phyloP scores from a whole-genome alignment of 2,797 vertebrate genomes.

The Buceros bicornis region DNA sequence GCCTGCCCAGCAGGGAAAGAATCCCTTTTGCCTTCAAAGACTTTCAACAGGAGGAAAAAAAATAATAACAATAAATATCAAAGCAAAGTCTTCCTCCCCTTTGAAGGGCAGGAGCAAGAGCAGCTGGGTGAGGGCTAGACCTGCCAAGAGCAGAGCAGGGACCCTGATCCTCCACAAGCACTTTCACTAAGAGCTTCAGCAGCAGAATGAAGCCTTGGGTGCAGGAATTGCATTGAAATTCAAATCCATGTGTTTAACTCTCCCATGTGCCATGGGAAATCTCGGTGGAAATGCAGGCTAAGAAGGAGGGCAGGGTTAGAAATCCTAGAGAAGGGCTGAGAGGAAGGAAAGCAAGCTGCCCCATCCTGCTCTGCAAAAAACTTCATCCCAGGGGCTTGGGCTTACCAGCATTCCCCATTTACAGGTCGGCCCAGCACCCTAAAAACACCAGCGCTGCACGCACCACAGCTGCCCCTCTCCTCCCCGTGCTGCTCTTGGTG shows the following conservation, averaged over 20 bases:
- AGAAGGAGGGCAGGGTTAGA: background rate
- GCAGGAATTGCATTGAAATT: background rate
- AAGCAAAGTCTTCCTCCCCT: background rate
- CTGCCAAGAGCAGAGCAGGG: fast-evolving
- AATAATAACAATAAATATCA: background rate
- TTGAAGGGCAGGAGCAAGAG: background rate
- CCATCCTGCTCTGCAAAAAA: background rate
- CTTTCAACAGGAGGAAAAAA: background rate
- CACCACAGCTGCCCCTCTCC: fast-evolving
- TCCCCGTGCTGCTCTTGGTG: background rate
- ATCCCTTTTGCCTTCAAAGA: constrained; percentile 24
- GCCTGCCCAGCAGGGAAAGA: background rate
- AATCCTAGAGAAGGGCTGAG: background rate
- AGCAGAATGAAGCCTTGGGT: constrained; percentile 27
- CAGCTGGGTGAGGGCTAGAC: fast-evolving
- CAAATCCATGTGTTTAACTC: constrained; percentile 6
- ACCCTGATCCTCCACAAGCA: fast-evolving
- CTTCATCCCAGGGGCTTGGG: background rate
- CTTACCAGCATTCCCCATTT: background rate
- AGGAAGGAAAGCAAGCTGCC: background rate
- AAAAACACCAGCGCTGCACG: fast-evolving
- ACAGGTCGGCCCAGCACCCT: background rate
- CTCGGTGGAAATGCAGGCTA: background rate
- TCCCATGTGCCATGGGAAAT: background rate
- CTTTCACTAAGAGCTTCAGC: background rate